Percentiles rank a stretch among this genome's conserved stretches.
These are phyloP conservation scores for Nycticorax nycticorax DNA, from an alignment of 2,113 vertebrate genomes.

Conservation along the genomic window DNA sequence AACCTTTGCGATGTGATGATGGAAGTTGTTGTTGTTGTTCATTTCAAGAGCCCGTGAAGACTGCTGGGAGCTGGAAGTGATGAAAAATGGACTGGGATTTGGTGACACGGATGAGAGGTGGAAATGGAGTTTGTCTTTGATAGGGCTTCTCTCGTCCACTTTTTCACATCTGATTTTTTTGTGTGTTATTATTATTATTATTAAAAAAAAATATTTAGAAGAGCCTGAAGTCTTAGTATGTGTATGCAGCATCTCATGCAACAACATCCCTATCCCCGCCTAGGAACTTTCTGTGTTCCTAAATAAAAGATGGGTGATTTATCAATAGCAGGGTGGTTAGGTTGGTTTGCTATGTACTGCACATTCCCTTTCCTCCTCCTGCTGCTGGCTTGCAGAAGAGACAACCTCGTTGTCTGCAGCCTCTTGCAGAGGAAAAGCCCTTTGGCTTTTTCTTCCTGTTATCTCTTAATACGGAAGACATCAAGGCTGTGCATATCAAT, in stretches of 20 bases:
- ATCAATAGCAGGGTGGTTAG: background rate
- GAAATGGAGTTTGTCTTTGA: background rate
- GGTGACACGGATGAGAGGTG: background rate
- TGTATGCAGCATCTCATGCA: background rate
- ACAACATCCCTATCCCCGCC: background rate
- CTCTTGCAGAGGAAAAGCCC: background rate
- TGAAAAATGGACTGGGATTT: background rate
- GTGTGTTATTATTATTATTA: background rate
- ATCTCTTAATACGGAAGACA: background rate
- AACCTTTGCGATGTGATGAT: constrained; percentile 7
- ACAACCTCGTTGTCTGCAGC: background rate
- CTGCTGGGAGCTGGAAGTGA: background rate
- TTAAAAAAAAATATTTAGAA: background rate
- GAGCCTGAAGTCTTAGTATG: background rate
- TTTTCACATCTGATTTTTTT: background rate
- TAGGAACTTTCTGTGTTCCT: background rate
- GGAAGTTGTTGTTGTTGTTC: background rate
- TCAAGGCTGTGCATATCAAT: background rate
- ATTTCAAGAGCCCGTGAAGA: background rate
- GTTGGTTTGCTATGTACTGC: background rate
- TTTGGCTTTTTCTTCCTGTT: background rate
- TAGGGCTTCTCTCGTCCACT: background rate
- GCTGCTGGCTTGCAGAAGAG: background rate
- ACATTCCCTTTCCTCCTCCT: background rate
- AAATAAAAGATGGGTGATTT: background rate